Base-by-base conservation (phyloP, 2,888 invertebrate genomes). In the Agrochola circellaris region DNA sequence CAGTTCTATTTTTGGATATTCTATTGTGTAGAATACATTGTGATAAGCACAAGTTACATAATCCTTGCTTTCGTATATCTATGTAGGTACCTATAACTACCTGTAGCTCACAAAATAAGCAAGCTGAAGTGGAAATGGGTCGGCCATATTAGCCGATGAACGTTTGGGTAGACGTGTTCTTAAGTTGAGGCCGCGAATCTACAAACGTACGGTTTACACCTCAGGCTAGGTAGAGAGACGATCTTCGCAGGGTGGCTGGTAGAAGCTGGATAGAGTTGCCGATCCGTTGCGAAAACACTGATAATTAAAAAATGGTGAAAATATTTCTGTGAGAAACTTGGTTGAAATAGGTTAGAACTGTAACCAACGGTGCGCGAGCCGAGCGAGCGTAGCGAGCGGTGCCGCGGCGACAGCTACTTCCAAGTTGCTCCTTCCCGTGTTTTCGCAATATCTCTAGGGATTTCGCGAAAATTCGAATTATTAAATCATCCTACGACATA, bases 1-100 rank as follows among this genome's bases (percentile, higher is more conserved):
- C 79, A 66, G 61, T 75, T 38, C 68, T 84, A 70, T 86, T 67
- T 86, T 75, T 62, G 79, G n/a, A 73, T 76, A 6, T n/a, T 68
- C 68, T 69, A 72, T 83, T 86, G 86, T 85, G 45, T 51, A 15
- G 17, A 15, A 38, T 73, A 72, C 13, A 66, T 71, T 69, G 13
- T n/a, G 72, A 64, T 51, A 42, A 48, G 34, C 42, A 34, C 11
- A 38, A 8, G 51, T 26, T 45, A 65, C 42, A 9, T 11, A 56
- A 62, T 20, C 34, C 17, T 34, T 67, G 15, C n/a, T 3, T n/a
- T 30, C 4, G 51, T 17, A 15, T 51, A 26, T 30, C 17, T 30
- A 26, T 54, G 13, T 26, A 45, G 20, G 20, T 38, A n/a, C 62
- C 34, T 64, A 23, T 64, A 62, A 2, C 8, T 56, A 13, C 56